Conservation (phyloP, 2,888 invertebrate species). For the Aphidius colemani region DNA sequence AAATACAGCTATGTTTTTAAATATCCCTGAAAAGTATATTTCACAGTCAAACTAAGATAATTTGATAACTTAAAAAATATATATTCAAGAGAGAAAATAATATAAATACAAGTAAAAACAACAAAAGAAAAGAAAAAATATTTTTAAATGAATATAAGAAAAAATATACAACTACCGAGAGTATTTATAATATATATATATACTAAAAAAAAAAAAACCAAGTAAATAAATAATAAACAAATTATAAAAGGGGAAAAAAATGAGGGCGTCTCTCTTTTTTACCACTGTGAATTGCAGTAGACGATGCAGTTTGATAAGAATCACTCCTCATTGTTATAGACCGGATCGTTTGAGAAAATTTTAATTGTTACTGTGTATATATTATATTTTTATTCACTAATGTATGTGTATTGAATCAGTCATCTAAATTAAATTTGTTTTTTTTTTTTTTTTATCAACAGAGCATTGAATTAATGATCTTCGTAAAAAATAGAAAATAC, state of each 20-base stretch:
- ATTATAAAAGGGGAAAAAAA: not conserved
- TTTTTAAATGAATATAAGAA: no score
- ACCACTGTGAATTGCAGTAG: not conserved
- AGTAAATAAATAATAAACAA: not conserved
- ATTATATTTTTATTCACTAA: not conserved
- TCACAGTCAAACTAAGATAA: no score
- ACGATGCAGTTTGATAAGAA: not conserved
- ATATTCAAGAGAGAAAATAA: no score
- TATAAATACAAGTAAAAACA: no score
- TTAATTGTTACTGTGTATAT: not conserved
- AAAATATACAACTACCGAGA: no score
- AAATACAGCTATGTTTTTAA: no score
- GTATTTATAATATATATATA: no score
- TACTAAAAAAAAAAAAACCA: no score
- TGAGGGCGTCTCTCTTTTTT: not conserved
- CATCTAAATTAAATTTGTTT: not conserved
- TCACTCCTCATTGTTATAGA: slow-evolving; percentile 6
- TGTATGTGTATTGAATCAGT: not conserved
- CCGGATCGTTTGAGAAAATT: slow-evolving; percentile 1
- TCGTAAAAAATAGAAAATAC: not conserved
- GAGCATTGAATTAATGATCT: slow-evolving; percentile 1
- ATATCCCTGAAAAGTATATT: no score
- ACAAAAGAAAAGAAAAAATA: no score
- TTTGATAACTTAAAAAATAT: no score
- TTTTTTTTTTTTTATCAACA: not conserved